These are phyloP conservation scores for Ophiothrix spiculata DNA, from an alignment of 35 echinoderm and acorn worm species.

Conservation along the genomic window DNA sequence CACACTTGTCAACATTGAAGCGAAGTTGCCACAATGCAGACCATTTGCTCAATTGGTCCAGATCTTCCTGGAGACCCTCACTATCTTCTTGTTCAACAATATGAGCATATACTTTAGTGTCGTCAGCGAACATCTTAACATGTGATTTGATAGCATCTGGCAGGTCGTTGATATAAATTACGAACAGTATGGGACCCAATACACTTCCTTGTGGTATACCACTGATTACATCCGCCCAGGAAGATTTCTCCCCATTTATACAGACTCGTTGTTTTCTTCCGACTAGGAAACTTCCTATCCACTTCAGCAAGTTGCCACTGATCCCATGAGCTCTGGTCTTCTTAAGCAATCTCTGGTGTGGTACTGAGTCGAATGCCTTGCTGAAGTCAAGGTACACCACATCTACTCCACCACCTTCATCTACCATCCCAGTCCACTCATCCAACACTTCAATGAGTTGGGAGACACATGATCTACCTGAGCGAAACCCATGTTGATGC, in stretches of 20 bases:
- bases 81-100: too few species aligned
- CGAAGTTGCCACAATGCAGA: background rate
- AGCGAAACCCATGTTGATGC: slow-evolving; percentile 40
- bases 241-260: slow-evolving; percentile 1
- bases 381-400: background rate
- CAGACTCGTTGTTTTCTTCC: slow-evolving; percentile 4
- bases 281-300: slow-evolving; percentile 11
- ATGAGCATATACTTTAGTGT: too few species aligned
- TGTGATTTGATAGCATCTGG: too few species aligned
- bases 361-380: slow-evolving; percentile 31
- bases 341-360: background rate
- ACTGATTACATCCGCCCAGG: background rate
- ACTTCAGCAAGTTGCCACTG: background rate
- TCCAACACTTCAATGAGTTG: slow-evolving; percentile 30
- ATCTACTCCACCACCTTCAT: slow-evolving; percentile 17
- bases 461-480: slow-evolving; percentile 45
- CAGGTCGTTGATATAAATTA: background rate
- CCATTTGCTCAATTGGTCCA: background rate
- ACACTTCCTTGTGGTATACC: slow-evolving; percentile 40
- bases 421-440: slow-evolving; percentile 12
- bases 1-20: too few species aligned
- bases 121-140: too few species aligned
- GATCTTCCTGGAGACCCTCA: too few species aligned
- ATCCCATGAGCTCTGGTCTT: slow-evolving; percentile 10
- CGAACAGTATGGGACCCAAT: background rate